Evolutionary conservation across 2,113 vertebrate species (phyloP).

Genomic region (Benitochromis conjunctus): DNA sequence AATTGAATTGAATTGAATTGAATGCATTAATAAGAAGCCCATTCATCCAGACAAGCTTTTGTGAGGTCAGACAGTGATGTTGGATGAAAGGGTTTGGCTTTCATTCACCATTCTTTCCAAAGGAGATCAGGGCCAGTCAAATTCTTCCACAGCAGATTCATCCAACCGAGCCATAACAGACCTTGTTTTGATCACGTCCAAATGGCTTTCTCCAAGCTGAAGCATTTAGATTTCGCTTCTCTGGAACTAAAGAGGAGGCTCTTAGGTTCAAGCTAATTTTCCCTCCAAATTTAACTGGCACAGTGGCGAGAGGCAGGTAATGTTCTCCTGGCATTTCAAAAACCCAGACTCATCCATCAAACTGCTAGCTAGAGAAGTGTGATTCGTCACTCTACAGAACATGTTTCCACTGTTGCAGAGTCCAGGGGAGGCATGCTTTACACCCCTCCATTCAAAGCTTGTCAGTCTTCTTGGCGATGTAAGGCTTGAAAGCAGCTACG

Average conservation of each 20-base stretch:
- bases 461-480: neutral
- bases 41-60: neutral
- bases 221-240: neutral
- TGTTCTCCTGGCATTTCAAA: neutral
- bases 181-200: neutral
- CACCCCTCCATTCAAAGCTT: neutral
- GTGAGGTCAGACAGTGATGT: neutral
- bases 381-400: neutral
- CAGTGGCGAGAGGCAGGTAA: neutral
- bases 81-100: neutral
- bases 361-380: neutral
- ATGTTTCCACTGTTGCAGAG: neutral
- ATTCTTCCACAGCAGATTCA: neutral
- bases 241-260: neutral
- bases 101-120: neutral
- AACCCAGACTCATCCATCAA: neutral
- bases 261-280: neutral
- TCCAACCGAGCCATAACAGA: neutral
- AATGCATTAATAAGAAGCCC: neutral
- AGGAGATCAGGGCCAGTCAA: neutral
- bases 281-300: neutral
- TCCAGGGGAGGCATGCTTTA: neutral
- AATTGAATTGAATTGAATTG: too few species aligned
- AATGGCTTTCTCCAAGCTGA: neutral
- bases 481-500: neutral